phyloP scores from a whole-genome alignment of 1,140 invertebrate species.

The Monomorium pharaonis region DNA sequence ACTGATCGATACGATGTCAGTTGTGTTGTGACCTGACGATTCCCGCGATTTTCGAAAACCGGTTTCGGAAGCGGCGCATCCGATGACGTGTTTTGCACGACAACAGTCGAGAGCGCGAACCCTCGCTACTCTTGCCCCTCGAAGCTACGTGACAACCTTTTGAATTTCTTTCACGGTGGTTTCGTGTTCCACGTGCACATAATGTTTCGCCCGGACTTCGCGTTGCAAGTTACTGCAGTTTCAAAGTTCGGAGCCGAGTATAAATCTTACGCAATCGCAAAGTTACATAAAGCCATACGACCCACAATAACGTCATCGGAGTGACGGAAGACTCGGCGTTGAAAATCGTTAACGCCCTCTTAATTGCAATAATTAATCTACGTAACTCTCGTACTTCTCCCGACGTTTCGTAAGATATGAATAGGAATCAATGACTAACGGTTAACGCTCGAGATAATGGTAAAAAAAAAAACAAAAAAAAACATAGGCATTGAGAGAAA shows the following conservation, averaged over 20 bases:
- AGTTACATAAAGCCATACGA: conserved; percentile 27
- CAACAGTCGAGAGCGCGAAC: conserved; percentile 50
- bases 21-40: conserved; percentile 18
- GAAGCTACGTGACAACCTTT: conserved; percentile 58
- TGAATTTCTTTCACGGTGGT: conserved; percentile 27
- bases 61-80: conserved; percentile 25
- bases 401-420: conserved; percentile 23
- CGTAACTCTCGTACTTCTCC: background rate
- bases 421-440: conserved; percentile 3
- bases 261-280: conserved; percentile 42
- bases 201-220: conserved; percentile 7
- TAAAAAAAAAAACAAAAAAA: too few species aligned
- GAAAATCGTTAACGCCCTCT: background rate
- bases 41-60: conserved; percentile 59
- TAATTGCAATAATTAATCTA: conserved; percentile 26
- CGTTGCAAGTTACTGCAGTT: conserved; percentile 6
- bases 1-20: conserved; percentile 35
- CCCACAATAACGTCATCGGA: background rate
- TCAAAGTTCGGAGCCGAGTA: conserved; percentile 15
- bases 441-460: background rate
- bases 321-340: background rate
- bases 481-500: background rate
- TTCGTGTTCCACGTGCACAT: conserved; percentile 38
- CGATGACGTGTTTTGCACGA: conserved; percentile 19
- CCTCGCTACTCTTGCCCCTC: conserved; percentile 30